Conservation (phyloP, 2,888 invertebrate genomes). For the Cephonodes hylas region DNA sequence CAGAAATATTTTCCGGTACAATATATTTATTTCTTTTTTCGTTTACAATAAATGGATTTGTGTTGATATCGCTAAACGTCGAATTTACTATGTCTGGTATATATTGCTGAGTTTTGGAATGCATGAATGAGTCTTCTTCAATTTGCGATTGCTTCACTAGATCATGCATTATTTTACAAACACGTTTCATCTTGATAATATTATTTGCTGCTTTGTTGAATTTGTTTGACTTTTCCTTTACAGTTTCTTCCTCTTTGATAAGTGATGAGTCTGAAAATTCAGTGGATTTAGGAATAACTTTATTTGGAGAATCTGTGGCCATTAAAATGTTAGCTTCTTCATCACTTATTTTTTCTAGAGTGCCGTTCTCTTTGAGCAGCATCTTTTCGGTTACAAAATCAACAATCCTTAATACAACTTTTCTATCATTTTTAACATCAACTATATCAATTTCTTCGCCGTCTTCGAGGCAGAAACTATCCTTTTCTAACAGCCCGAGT, state of each 20-base stretch:
- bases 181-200: conserved; percentile 55
- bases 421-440: conserved; percentile 67
- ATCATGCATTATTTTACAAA: conserved; percentile 56
- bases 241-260: conserved; percentile 16
- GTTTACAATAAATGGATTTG: conserved; percentile 42
- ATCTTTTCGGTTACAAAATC: conserved; percentile 81
- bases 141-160: conserved; percentile 31
- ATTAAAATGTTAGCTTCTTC: conserved; percentile 68
- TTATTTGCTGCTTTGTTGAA: conserved; percentile 54
- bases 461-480: conserved; percentile 66
- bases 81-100: conserved; percentile 76
- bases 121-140: conserved; percentile 27
- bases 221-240: conserved; percentile 29
- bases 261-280: neutral
- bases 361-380: conserved; percentile 76
- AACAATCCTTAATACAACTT: conserved; percentile 75
- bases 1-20: conserved; percentile 65
- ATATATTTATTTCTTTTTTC: conserved; percentile 59
- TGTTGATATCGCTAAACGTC: conserved; percentile 54
- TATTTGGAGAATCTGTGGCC: conserved; percentile 43
- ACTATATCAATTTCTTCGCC: conserved; percentile 76
- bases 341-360: conserved; percentile 69
- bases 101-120: conserved; percentile 44
- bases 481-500: conserved; percentile 55
- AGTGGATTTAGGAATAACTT: neutral